Evolutionary conservation across 2,888 invertebrate genomes (phyloP), one percentile per base, ranked within the genome.

Genomic region (Caenorhabditis auriculariae): DNA sequence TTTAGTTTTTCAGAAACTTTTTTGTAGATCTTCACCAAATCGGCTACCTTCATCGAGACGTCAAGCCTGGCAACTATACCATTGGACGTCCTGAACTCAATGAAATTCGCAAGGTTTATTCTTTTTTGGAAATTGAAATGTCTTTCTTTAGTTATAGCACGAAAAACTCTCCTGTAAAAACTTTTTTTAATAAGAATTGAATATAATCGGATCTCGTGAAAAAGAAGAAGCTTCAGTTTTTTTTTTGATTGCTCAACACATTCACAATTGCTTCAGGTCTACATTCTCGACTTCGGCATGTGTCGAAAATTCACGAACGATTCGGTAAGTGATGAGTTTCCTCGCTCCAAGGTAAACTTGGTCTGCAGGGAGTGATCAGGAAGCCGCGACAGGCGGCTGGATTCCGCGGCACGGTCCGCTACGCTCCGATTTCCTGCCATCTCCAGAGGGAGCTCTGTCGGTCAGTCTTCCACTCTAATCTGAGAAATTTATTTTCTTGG

Each of bases 351-450:
- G n/a, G n/a, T n/a, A n/a, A n/a, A n/a, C n/a, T n/a, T n/a, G n/a
- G n/a, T n/a, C n/a, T n/a, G n/a, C 44, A 57, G 57, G 78, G 72
- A 21, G 62, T 68, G 15, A 71, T 71, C 51, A 53, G 71, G 29
- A 77, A 74, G 48, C 77, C 77, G 35, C 62, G 78, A 17, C 63
- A 63, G 7, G 72, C 73, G 12, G 76, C 77, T 43, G 77, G 76
- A 7, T 77, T 77, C 61, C 72, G 77, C 29, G 77, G 77, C 54
- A 77, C 77, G n/a, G 77, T 76, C 35, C 77, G 76, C 23, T 76
- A 76, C 53, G 77, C 77, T 6, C 74, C 77, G 38, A 71, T 77
- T 35, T 69, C 73, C 24, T 76, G 76, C 48, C 76, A 76, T 46
- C 60, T 72, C 48, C 69, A 74, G 53, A 35, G 66, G 15, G 76